Evolutionary conservation across 2,888 invertebrate species (phyloP).

Genomic region (Cephonodes hylas): DNA sequence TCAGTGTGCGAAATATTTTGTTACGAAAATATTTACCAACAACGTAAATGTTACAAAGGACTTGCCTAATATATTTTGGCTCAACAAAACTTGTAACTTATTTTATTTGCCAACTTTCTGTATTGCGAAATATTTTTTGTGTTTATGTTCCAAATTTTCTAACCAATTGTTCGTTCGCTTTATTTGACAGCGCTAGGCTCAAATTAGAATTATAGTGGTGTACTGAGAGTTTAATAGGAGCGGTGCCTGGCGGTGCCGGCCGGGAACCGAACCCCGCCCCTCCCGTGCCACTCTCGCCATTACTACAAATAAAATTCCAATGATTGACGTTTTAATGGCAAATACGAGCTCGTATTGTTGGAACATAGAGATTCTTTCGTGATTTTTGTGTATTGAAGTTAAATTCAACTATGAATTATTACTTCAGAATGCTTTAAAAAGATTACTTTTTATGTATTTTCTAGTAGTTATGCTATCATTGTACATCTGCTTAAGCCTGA

Average conservation of each 20-base stretch:
- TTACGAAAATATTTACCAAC: too few species aligned
- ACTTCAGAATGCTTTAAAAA: too few species aligned
- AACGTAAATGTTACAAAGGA: too few species aligned
- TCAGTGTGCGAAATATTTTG: too few species aligned
- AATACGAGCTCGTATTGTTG: constrained; percentile 6
- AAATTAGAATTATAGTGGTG: constrained; percentile 1
- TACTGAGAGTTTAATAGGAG: constrained; percentile 1
- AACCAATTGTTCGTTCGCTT: neutral
- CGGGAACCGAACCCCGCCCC: neutral
- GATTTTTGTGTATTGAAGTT: neutral
- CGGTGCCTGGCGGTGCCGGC: neutral
- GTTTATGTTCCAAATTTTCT: neutral
- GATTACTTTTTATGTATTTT: too few species aligned
- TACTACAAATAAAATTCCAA: constrained; percentile 1
- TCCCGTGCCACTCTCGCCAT: neutral
- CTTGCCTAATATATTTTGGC: neutral
- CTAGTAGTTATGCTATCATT: too few species aligned
- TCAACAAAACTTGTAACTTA: neutral
- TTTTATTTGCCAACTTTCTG: neutral
- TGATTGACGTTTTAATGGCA: constrained; percentile 14
- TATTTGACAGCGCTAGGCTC: constrained; percentile 2
- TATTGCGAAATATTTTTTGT: neutral
- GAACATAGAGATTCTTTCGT: neutral
- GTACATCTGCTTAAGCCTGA: too few species aligned
- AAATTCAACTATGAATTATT: neutral